Evolutionary conservation across 2,797 vertebrate species (phyloP), one percentile per base, ranked within the genome.

Genomic region (Microctenopoma lineatum): DNA sequence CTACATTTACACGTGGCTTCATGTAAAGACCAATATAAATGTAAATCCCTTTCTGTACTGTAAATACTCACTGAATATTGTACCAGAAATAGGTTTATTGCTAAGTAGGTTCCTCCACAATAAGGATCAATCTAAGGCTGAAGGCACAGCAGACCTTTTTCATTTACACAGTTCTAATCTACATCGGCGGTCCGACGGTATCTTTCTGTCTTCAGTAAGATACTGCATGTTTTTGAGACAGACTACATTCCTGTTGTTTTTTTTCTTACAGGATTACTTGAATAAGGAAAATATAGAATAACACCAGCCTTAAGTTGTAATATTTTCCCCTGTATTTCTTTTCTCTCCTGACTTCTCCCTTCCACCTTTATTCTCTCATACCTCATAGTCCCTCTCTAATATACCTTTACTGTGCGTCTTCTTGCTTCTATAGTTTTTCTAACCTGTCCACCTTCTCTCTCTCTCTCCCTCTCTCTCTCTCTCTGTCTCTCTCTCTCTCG

Each of bases 351-450:
- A 61, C 75, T 66, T 83, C 75, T 70, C 72, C 70, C 68, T 79
- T 72, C 70, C 63, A 27, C 54, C 59, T 57, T 62, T 48, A 66
- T 79, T 78, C 75, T 74, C 77, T 84, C 71, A 36, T 51, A 66
- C 71, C 83, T 84, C 78, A 59, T 62, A 70, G 68, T 59, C 63
- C 67, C 73, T 63, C 74, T 82, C 71, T 81, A 75, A 84, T 83
- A 77, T 69, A 85, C 81, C 80, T 83, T 82, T 74, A 77, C 78
- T 66, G 59, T 44, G 32, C 77, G 79, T 57, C 63, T 67, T 81
- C 77, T 80, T 62, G 59, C 68, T 75, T 73, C 81, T 83, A 65
- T 80, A 80, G 71, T 88, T 83, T 86, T 80, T 83, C 80, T 80
- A 84, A 81, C 80, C 85, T 83, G 69, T 80, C 80, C 82, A 68